Percentiles rank a stretch among this genome's conserved stretches.
phyloP scores from a whole-genome alignment of 2,113 vertebrate species.

The Lates calcarifer region DNA sequence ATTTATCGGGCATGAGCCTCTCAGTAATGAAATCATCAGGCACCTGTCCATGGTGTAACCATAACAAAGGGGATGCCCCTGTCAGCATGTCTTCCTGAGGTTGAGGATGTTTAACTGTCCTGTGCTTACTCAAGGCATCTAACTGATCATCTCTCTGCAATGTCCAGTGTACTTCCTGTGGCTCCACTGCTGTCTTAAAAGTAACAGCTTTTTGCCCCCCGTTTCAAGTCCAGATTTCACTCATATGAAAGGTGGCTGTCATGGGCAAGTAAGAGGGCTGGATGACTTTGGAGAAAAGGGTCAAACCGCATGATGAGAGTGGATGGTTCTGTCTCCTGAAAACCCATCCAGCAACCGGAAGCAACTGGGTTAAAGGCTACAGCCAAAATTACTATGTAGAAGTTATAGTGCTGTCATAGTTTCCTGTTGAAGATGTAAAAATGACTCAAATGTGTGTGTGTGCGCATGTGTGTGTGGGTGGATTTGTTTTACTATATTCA shows the following conservation, averaged over 20 bases:
- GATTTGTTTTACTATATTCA: too few species aligned
- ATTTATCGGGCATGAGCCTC: background rate
- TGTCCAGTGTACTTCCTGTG: conserved; percentile 51
- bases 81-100: conserved; percentile 42
- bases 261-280: conserved; percentile 59
- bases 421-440: conserved; percentile 49
- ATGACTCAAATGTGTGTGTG: conserved; percentile 17
- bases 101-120: conserved; percentile 47
- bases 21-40: conserved; percentile 47
- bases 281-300: conserved; percentile 49
- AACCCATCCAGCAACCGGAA: conserved; percentile 57
- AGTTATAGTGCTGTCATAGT: conserved; percentile 43
- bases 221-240: conserved; percentile 33
- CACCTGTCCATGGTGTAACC: conserved; percentile 24
- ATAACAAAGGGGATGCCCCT: conserved; percentile 31
- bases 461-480: background rate
- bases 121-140: conserved; percentile 33
- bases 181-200: conserved; percentile 52
- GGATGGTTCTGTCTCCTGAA: conserved; percentile 49
- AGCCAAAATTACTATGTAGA: conserved; percentile 72
- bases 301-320: conserved; percentile 55
- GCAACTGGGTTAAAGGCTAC: conserved; percentile 62
- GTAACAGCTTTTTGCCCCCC: conserved; percentile 48
- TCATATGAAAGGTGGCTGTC: conserved; percentile 61
- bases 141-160: conserved; percentile 59